Base-by-base conservation (phyloP, 2,888 invertebrate genomes). In the Tenthredo mesomela region DNA sequence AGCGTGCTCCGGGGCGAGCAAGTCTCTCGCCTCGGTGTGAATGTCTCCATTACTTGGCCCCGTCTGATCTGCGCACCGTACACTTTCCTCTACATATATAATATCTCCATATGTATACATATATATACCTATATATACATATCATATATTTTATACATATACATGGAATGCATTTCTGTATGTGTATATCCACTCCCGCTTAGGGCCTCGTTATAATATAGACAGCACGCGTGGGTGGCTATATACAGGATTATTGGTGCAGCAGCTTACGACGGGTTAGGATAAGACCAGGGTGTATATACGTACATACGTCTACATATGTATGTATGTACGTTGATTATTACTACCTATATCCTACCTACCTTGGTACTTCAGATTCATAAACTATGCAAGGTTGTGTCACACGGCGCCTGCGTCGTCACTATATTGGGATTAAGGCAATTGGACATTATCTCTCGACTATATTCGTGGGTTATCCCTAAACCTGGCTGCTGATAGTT, bases 21-120 rank as follows among this genome's bases (percentile, higher is more conserved):
- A 80, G 61, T 80, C 80, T 80, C 82, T 82, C 33, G 43, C 29
- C 82, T 67, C 50, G 82, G 82, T 82, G 70, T 70, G 70, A 82
- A 82, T 82, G 82, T 82, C 82, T 82, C 82, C 82, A 82, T 82
- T 82, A 82, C 82, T 65, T 33, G 67, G 82, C 67, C 70, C 82
- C 82, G 82, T 25, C 70, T 70, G 82, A 70, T 82, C 82, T 37
- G 82, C 82, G 82, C 80, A 61, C 61, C 33, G 58, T 61, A 77
- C 77, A 47, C 47, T 77, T 54, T 47, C 54, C 50, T 18, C 21
- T 40, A 50, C 37, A 29, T 29, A 77, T 37, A 25, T 78, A 37
- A 12, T 37, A 25, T 10, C 10, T 5, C 21, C 37, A 15, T 40
- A 15, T 40, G 80, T 61, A 61, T 61, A 15, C n/a, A 9, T 37